Evolutionary conservation across 2,888 invertebrate genomes (phyloP).

Genomic region (Drosophila tanythrix): DNA sequence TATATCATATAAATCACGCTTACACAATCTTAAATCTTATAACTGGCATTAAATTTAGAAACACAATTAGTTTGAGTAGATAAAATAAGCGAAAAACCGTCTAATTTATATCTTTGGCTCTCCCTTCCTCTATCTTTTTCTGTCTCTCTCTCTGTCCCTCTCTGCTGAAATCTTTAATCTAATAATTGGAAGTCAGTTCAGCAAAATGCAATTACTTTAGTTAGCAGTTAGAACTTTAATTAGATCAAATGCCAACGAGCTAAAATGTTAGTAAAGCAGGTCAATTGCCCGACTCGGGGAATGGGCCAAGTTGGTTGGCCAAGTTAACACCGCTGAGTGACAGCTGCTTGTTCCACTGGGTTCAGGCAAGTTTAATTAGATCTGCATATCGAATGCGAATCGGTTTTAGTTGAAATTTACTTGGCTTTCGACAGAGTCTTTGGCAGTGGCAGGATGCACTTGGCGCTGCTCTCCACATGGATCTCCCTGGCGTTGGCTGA

Average conservation of each 20-base stretch:
- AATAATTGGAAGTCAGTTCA: background rate
- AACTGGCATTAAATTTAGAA: too few relatives aligned
- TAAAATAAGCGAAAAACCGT: background rate
- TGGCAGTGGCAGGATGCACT: conserved; percentile 24
- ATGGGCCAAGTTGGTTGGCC: conserved; percentile 2
- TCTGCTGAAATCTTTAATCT: background rate
- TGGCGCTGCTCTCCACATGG: conserved; percentile 26
- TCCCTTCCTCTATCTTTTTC: background rate
- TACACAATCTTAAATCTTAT: background rate
- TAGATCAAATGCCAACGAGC: conserved; percentile 15
- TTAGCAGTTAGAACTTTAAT: conserved; percentile 10
- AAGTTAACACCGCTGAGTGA: conserved; percentile 32
- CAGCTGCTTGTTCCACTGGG: conserved; percentile 39
- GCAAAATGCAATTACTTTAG: background rate
- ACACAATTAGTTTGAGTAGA: background rate
- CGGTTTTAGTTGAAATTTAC: conserved; percentile 13
- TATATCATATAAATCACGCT: background rate
- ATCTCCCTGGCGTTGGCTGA: conserved; percentile 6
- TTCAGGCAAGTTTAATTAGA: conserved; percentile 71
- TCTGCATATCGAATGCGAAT: conserved; percentile 67
- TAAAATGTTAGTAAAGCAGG: conserved; percentile 58
- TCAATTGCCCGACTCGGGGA: conserved; percentile 21
- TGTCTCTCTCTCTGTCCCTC: rapidly evolving
- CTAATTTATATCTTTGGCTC: background rate
- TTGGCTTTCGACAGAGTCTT: background rate